phyloP scores from a whole-genome alignment of 1,140 invertebrate genomes.

The Brachionus asplanchnoidis region DNA sequence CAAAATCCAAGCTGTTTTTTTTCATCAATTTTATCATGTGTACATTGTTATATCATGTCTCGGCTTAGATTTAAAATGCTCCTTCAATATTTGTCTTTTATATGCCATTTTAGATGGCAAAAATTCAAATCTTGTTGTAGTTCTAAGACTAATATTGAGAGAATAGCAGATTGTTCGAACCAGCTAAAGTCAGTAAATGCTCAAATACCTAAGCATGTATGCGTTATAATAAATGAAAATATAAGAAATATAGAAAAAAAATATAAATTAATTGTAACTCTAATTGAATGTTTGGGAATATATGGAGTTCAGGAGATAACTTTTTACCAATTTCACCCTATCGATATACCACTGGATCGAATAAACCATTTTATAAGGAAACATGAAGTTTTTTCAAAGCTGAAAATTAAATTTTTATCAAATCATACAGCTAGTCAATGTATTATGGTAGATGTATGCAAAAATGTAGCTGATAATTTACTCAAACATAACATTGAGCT shows the following conservation, averaged over 20 bases:
- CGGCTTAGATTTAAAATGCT: background rate
- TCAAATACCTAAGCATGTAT: background rate
- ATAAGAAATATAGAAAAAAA: background rate
- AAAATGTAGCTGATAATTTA: background rate
- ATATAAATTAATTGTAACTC: background rate
- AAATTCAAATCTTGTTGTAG: background rate
- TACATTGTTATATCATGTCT: background rate
- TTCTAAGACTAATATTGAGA: background rate
- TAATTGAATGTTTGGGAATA: background rate
- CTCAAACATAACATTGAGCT: background rate
- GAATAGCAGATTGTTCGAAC: background rate
- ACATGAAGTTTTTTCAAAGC: background rate
- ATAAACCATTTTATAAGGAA: background rate
- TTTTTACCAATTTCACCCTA: background rate
- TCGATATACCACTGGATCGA: background rate
- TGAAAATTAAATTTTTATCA: background rate
- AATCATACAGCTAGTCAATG: background rate
- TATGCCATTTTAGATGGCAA: background rate
- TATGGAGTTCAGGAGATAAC: background rate
- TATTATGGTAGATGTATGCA: background rate
- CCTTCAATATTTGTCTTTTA: background rate
- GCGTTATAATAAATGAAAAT: background rate
- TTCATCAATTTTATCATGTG: background rate
- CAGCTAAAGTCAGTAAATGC: background rate
- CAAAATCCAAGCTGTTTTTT: background rate